Percentiles rank a stretch among this genome's conserved stretches.
Evolutionary conservation across 2,888 invertebrate genomes (phyloP).

Genomic region (Protodeltote pygarga): DNA sequence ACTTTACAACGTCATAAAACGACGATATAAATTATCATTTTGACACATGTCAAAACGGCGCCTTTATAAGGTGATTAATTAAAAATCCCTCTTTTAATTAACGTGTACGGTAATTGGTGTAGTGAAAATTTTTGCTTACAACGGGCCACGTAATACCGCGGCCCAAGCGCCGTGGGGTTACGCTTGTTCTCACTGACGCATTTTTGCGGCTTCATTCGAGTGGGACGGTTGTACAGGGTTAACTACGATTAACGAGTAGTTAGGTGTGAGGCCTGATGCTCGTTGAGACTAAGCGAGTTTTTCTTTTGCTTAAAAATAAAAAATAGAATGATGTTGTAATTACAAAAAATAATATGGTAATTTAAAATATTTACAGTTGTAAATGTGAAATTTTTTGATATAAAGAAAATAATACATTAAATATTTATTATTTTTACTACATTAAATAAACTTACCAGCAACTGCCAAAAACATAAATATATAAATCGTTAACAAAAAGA

Average conservation of each 20-base stretch:
- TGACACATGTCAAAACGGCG: constrained; percentile 39
- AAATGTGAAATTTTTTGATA: too few relatives aligned
- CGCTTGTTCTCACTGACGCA: constrained; percentile 77
- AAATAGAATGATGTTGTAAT: too few relatives aligned
- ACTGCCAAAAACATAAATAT: too few relatives aligned
- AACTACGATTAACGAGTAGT: constrained; percentile 9
- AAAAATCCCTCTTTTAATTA: constrained; percentile 44
- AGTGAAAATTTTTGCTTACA: constrained; percentile 49
- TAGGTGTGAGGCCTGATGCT: background rate
- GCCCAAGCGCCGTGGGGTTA: constrained; percentile 48
- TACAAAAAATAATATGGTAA: too few relatives aligned
- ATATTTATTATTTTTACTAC: too few relatives aligned
- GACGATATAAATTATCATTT: constrained; percentile 30
- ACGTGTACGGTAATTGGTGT: constrained; percentile 37
- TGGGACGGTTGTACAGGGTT: constrained; percentile 52
- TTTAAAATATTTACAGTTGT: too few relatives aligned
- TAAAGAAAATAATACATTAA: too few relatives aligned
- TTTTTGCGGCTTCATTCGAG: constrained; percentile 80
- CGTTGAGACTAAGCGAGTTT: background rate
- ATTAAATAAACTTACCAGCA: too few relatives aligned
- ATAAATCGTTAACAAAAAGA: too few relatives aligned
- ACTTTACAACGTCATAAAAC: background rate
- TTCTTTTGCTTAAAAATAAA: background rate
- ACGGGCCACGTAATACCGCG: constrained; percentile 36
- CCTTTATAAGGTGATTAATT: constrained; percentile 40